Base-by-base conservation (phyloP, 2,797 vertebrate species). In the Acanthopagrus latus region DNA sequence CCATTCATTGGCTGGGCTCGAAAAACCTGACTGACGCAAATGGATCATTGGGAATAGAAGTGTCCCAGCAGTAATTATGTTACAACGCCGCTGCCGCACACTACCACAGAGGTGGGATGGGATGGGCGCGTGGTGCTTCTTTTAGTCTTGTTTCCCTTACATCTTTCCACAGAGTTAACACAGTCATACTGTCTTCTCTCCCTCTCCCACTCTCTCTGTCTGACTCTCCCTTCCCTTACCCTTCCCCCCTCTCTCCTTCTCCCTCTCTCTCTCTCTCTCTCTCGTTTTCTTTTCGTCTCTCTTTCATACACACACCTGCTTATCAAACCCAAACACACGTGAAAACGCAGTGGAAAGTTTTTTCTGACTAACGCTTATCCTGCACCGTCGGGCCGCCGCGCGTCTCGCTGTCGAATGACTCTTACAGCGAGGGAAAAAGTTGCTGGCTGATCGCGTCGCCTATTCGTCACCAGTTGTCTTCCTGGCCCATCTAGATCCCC, bases 1-100 rank as follows among this genome's bases (percentile, higher is more conserved):
- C 92, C 93, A 94, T 94, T 95, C 95, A 95, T 95, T 92, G 94
- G 93, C 93, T 94, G 89, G 83, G 93, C 93, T 93, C 78, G 89
- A 93, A 95, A 95, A 95, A 94, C 94, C 94, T 91, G 94, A 94
- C 94, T 95, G 93, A 95, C 94, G 95, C 95, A 96, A 95, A 96
- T 95, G 93, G 94, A 96, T 95, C 95, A 94, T 91, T 95, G 94
- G 89, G 93, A 97, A 96, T 97, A 95, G 92, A 93, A 89, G 89
- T 92, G 96, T 96, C 95, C 94, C 96, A 94, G 92, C 93, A 96
- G 94, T 95, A 95, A 95, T 96, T 95, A 92, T 95, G 94, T 96
- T 96, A 96, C 96, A 95, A 90, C 91, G 88, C 92, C 82, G 92
- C 89, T 94, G 92, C 92, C 83, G 86, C 94, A 93, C 93, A 95